phyloP scores from a whole-genome alignment of 2,888 invertebrate species.

The Eupeodes luniger region DNA sequence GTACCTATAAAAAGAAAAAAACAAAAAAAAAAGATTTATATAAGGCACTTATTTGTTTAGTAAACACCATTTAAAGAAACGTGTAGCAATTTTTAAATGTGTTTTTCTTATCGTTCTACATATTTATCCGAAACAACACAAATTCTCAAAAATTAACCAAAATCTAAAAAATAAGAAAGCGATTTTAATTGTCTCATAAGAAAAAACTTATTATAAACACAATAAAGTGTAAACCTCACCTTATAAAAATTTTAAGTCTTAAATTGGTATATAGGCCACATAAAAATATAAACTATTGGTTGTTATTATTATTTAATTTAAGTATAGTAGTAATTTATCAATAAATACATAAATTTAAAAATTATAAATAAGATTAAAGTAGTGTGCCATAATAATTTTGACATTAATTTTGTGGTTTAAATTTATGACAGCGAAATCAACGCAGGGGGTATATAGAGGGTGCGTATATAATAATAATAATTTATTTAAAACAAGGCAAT shows the following conservation, averaged over 20 bases:
- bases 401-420: slow-evolving; percentile 60
- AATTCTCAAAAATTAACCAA: slow-evolving; percentile 18
- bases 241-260: not conserved
- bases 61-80: slow-evolving; percentile 15
- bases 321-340: slow-evolving; percentile 21
- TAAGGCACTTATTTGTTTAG: not conserved
- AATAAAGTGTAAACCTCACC: not conserved
- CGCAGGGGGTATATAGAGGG: not conserved
- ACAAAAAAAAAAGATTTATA: slow-evolving; percentile 25
- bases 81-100: slow-evolving; percentile 3
- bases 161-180: slow-evolving; percentile 6
- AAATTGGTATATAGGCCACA: slow-evolving; percentile 18
- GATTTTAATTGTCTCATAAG: slow-evolving; percentile 18
- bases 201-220: not conserved
- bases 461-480: not conserved
- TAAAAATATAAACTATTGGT: slow-evolving; percentile 23
- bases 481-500: not conserved
- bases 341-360: slow-evolving; percentile 17
- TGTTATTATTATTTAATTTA: slow-evolving; percentile 35
- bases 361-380: slow-evolving; percentile 18
- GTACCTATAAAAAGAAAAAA: slow-evolving; percentile 15
- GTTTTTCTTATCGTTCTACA: not conserved
- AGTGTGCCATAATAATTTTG: slow-evolving; percentile 36
- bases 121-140: not conserved
- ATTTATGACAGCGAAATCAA: slow-evolving; percentile 46